Evolutionary conservation across 2,797 vertebrate species (phyloP).

Genomic region (Silurus aristotelis): DNA sequence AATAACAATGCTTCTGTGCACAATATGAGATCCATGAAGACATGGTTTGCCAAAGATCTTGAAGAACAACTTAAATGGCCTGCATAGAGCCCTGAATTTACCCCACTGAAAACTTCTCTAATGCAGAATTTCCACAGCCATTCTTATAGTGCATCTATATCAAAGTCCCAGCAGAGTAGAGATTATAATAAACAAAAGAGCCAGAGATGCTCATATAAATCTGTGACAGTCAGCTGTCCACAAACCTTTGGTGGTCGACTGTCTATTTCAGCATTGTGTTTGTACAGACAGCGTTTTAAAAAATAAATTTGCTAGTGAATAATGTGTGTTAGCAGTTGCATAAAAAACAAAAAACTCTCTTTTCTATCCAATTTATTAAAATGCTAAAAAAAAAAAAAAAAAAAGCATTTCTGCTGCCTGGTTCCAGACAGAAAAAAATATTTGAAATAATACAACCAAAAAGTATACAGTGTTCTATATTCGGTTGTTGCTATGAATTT

Average conservation of each 20-base stretch:
- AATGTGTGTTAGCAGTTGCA: neutral
- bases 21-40: neutral
- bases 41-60: neutral
- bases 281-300: neutral
- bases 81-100: neutral
- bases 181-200: neutral
- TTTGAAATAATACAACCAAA: neutral
- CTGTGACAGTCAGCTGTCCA: neutral
- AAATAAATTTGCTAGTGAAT: neutral
- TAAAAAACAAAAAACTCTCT: neutral
- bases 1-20: no score
- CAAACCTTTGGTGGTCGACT: neutral
- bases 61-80: neutral
- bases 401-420: neutral
- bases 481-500: neutral
- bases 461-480: neutral
- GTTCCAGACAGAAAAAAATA: neutral
- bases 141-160: neutral
- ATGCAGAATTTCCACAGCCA: neutral
- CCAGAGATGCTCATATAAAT: neutral
- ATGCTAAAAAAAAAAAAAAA: neutral
- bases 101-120: neutral
- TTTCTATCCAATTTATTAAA: neutral
- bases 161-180: neutral
- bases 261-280: neutral